phyloP scores from a whole-genome alignment of 1,140 invertebrate species.

The Bombus pascuorum region DNA sequence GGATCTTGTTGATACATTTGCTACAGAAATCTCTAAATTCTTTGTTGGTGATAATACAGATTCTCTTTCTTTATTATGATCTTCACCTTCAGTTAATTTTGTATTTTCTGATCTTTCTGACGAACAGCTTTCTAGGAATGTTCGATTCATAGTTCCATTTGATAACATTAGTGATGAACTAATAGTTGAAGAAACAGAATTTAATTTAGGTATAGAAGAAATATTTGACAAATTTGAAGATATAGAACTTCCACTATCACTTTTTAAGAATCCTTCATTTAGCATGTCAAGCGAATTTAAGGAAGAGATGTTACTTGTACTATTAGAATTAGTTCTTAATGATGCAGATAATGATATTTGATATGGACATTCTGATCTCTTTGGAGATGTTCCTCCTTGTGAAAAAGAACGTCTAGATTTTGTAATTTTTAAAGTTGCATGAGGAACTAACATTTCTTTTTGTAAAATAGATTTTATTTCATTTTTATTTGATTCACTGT shows the following conservation, averaged over 20 bases:
- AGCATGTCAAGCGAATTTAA: constrained; percentile 51
- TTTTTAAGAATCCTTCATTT: constrained; percentile 59
- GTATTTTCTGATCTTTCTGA: neutral
- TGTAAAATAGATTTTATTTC: constrained; percentile 29
- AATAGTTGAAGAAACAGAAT: constrained; percentile 50
- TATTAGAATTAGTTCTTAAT: constrained; percentile 6
- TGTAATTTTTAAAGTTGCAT: constrained; percentile 9
- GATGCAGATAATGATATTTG: constrained; percentile 19
- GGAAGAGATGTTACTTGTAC: constrained; percentile 3
- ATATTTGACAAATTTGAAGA: constrained; percentile 64
- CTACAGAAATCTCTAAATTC: neutral
- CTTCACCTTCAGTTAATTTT: constrained; percentile 7
- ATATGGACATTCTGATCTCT: constrained; percentile 16
- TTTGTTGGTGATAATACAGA: neutral
- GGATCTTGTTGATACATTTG: constrained; percentile 6
- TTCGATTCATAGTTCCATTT: constrained; percentile 65
- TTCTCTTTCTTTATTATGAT: neutral
- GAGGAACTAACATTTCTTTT: constrained; percentile 10
- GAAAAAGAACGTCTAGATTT: constrained; percentile 67
- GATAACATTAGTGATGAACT: constrained; percentile 53
- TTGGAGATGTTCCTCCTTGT: constrained; percentile 52
- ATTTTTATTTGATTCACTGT: constrained; percentile 36
- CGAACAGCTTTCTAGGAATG: constrained; percentile 63
- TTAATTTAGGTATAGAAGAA: constrained; percentile 62
- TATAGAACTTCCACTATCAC: constrained; percentile 43